Evolutionary conservation across 1,140 invertebrate genomes (phyloP), one percentile per base, ranked within the genome.

Genomic region (Tenebrio molitor): DNA sequence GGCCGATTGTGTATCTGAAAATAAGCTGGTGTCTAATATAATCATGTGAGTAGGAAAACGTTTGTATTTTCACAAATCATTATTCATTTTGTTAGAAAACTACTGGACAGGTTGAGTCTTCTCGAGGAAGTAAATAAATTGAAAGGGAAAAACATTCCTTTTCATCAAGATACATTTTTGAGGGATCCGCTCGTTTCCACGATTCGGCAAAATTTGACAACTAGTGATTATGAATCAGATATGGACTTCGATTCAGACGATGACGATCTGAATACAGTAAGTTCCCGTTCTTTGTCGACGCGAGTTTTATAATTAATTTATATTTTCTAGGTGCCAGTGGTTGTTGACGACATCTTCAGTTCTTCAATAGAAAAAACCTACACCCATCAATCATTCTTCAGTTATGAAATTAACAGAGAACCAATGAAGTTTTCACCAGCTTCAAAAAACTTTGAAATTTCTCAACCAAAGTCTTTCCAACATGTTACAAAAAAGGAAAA

Each of bases 221-320:
- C 36, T 6, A 66, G 64, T 21, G 64, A 66, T 42, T 66, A 66
- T 42, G 64, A 66, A 44, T 66, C 64, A 14, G 64, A 66, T 44
- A 8, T 29, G 10, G 50, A 58, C 12, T 12, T 17, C 14, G 17
- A 66, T 25, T 65, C 62, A 29, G 64, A 66, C n/a, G n/a, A n/a
- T 42, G 64, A 66, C 21, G 62, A 65, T 29, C 2, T 29, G 8
- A n/a, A 14, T 29, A n/a, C 8, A 17, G 64, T 66, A 66, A 66
- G 33, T n/a, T 39, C 2, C 36, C n/a, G 4, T 65, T 4, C 34
- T 39, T 63, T 19, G 41, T 19, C 41, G 5, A 63, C 4, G 10
- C 29, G 29, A 5, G 29, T 33, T 33, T 36, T n/a, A n/a, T n/a
- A n/a, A n/a, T n/a, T n/a, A n/a, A n/a, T n/a, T n/a, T n/a, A n/a